phyloP scores from a whole-genome alignment of 2,888 invertebrate species.

The Itoplectis maculator region DNA sequence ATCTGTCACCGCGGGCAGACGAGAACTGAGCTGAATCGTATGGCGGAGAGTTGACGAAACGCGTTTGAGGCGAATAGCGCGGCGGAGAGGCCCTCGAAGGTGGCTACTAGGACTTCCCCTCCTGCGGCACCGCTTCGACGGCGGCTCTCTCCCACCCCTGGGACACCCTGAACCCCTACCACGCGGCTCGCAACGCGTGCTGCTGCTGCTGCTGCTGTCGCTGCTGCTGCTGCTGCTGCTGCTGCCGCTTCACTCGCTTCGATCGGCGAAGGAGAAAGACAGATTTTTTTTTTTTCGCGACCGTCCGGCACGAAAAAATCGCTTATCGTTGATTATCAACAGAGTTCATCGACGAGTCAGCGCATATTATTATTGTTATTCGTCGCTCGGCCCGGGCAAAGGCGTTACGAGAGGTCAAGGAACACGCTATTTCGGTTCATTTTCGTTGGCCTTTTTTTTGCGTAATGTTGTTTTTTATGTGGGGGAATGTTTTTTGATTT shows the following conservation, averaged over 20 bases:
- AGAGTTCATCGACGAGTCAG: background rate
- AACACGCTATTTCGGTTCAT: too few species aligned
- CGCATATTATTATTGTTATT: too few species aligned
- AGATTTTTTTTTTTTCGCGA: background rate
- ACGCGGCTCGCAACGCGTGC: constrained; percentile 32
- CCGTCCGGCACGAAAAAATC: background rate
- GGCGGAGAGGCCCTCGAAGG: constrained; percentile 76
- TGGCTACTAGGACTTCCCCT: constrained; percentile 78
- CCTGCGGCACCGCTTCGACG: constrained; percentile 68
- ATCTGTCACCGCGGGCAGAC: constrained; percentile 77
- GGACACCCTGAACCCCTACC: constrained; percentile 44
- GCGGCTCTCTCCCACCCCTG: constrained; percentile 63
- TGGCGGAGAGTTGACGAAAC: constrained; percentile 74
- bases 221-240: too few species aligned
- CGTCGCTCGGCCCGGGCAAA: too few species aligned
- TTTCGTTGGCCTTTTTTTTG: too few species aligned
- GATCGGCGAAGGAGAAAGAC: constrained; percentile 35
- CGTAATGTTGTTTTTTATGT: too few species aligned
- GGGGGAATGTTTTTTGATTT: too few species aligned
- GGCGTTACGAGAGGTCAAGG: background rate
- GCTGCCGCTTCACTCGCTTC: constrained; percentile 1
- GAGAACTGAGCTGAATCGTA: constrained; percentile 77
- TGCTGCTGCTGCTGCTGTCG: too few species aligned
- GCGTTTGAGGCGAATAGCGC: constrained; percentile 73
- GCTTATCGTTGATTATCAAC: background rate